Percentiles rank a stretch among this genome's conserved stretches.
Conservation (phyloP, 2,797 vertebrate species). For the Vultur gryphus region DNA sequence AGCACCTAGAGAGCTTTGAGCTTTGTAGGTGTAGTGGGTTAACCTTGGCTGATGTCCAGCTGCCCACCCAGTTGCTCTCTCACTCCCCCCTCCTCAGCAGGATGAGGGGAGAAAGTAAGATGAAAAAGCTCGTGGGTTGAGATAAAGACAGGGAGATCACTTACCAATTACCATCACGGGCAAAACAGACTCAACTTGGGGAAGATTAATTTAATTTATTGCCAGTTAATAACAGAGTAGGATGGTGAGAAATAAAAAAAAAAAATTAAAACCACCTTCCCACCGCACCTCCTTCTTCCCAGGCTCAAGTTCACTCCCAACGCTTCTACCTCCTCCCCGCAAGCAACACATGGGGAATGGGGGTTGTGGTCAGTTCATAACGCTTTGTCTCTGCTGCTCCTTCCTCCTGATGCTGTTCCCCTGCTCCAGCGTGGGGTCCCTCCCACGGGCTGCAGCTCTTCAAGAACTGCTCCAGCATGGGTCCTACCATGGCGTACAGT, state of each 20-base stretch:
- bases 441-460: background rate
- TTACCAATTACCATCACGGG: background rate
- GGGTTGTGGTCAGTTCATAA: background rate
- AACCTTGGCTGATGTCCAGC: background rate
- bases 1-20: background rate
- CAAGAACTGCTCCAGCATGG: background rate
- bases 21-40: background rate
- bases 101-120: background rate
- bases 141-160: background rate
- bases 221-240: background rate
- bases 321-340: background rate
- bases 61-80: background rate
- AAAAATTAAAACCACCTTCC: background rate
- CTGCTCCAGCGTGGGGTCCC: background rate
- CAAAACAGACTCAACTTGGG: background rate
- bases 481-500: rapidly evolving
- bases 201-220: background rate
- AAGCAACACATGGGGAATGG: background rate
- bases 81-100: background rate
- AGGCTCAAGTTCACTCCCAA: background rate
- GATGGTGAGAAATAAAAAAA: background rate
- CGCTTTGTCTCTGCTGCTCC: background rate
- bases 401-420: background rate
- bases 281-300: background rate
- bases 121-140: background rate